Base-by-base conservation (phyloP, 2,797 vertebrate species). In the Myotis pilosus region DNA sequence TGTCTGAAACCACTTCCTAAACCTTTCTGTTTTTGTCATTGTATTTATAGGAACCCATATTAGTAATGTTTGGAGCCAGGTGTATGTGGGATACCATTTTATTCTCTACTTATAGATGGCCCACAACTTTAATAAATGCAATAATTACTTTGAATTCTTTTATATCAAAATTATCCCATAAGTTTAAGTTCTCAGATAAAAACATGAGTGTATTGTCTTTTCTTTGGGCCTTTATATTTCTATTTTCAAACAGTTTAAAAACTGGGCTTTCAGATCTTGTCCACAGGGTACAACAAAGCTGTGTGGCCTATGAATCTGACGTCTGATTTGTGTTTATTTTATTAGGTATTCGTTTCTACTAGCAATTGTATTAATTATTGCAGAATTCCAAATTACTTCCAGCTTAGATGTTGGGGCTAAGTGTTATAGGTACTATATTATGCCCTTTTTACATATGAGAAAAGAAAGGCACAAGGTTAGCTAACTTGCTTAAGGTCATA, bases 201-300 rank as follows among this genome's bases (percentile, higher is more conserved):
- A 88, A 49, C 20, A 20, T 13, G 19, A 25, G 89, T 74, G 38
- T 91, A n/a, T 78, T 96, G 22, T 82, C 57, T 85, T 72, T 92
- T 92, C 55, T 62, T 41, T 69, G 22, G 66, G n/a, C 10, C n/a
- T 92, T 80, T 68, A 64, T 75, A 64, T 83, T 87, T 93, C 68
- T 85, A 3, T 91, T 91, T 92, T 95, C 41, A 91, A 86, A 71
- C 28, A 87, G 22, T 75, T 92, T 88, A 33, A 55, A 79, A 36
- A 88, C 51, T 1, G 71, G 33, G 22, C 80, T 91, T 93, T 86
- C 19, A 83, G n/a, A 53, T 83, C 64, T 87, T 33, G 9, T 60
- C 28, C 16, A n/a, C 19, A 53, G 33, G 6, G 3, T 60, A 10
- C 72, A 89, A 75, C 19, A 55, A 93, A 87, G n/a, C 80, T 89